phyloP scores from a whole-genome alignment of 2,113 vertebrate species.

The Lanius collurio region DNA sequence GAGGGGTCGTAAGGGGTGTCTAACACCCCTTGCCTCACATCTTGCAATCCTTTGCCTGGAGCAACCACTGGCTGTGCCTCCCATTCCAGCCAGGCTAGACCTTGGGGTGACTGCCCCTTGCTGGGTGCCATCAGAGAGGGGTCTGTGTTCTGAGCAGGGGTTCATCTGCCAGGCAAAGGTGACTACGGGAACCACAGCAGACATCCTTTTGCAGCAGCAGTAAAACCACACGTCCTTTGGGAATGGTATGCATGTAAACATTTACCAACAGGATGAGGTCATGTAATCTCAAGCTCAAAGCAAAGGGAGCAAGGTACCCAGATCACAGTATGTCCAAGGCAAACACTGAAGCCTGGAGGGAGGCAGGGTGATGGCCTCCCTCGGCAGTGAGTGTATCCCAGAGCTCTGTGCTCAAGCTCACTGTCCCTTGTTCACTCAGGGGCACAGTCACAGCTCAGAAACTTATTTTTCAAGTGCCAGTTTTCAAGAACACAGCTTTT shows the following conservation, averaged over 20 bases:
- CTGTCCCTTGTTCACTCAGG: not conserved
- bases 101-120: too few relatives aligned
- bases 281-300: not conserved
- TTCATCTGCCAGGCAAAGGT: not conserved
- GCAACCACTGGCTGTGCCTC: fast-evolving
- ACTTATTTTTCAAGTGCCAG: not conserved
- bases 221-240: not conserved
- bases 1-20: not conserved
- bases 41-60: not conserved
- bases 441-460: fast-evolving
- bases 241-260: not conserved
- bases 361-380: not conserved
- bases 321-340: not conserved
- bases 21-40: too few relatives aligned
- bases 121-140: not conserved
- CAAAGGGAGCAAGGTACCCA: not conserved
- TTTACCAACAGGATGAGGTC: not conserved
- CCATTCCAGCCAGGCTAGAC: not conserved
- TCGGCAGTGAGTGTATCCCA: fast-evolving
- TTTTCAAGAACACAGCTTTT: not conserved
- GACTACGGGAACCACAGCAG: not conserved
- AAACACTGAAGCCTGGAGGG: not conserved
- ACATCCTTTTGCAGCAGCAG: not conserved
- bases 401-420: not conserved
- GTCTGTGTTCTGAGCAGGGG: not conserved